Evolutionary conservation across 2,797 vertebrate genomes (phyloP), one percentile per base, ranked within the genome.

Genomic region (Mormyrus proboscirostris): DNA sequence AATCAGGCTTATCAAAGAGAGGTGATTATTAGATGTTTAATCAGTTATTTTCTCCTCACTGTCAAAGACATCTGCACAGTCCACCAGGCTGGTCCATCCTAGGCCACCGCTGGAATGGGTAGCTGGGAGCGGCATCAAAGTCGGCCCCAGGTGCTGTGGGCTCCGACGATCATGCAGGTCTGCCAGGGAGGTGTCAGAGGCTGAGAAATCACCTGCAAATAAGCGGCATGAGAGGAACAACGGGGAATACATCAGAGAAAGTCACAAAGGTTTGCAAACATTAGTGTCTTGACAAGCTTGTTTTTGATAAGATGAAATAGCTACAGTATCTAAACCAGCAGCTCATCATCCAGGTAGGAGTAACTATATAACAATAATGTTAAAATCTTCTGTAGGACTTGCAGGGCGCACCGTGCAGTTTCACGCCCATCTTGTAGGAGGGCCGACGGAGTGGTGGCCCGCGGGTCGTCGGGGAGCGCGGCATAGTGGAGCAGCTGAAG

Each of bases 141-240:
- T 98, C 38, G 97, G 96, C 90, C 98, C 97, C 38, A 95, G 95
- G 51, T 95, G 94, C 19, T 95, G 95, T 83, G 96, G 96, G 89
- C 97, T 96, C 84, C 97, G 97, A 51, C 97, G 97, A 92, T 99
- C 98, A 91, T 99, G 97, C 89, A 98, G 95, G 91, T 99, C 98
- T 29, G 98, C 98, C 94, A 99, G 96, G 89, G 99, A 99, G 38
- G 98, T 99, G 95, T 99, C 98, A 0, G 99, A 99, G n/a, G 98
- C 98, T 0, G 98, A 99, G 91, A 99, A 97, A 93, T 99, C 98
- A 79, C 98, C 98, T 99, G 90, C 16, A 38, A 41, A 38, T 25
- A 29, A 10, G 19, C 50, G 55, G n/a, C 50, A 29, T 29, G 47
- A 53, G 9, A 22, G 4, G 29, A 55, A 38, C 51, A 86, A 53